Conservation (phyloP, 2,797 vertebrate species). For the Dermochelys coriacea region DNA sequence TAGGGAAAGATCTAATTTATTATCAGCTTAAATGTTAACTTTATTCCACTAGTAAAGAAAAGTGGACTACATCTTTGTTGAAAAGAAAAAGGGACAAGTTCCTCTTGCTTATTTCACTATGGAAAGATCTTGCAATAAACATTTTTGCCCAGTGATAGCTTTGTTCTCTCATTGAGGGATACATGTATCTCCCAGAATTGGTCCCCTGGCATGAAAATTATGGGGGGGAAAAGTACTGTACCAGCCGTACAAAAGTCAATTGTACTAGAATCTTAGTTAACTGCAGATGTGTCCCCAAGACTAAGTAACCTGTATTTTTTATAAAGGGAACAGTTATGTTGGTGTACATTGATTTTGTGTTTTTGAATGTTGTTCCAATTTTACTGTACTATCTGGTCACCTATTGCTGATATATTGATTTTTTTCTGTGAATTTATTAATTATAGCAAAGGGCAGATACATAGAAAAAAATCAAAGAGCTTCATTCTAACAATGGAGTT, state of each 20-base stretch:
- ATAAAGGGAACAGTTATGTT: not conserved
- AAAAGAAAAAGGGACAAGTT: not conserved
- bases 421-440: not conserved
- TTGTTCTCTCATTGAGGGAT: not conserved
- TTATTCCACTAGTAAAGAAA: not conserved
- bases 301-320: not conserved
- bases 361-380: not conserved
- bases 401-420: not conserved
- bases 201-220: not conserved
- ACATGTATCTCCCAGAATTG: rapidly evolving
- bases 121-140: not conserved
- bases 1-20: not conserved
- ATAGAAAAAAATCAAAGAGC: not conserved
- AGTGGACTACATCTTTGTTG: not conserved
- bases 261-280: not conserved
- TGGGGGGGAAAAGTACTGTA: not conserved
- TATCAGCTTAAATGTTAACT: not conserved
- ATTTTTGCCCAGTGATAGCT: not conserved
- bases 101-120: not conserved
- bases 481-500: not conserved
- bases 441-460: not conserved
- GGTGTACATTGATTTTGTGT: not conserved
- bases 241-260: rapidly evolving
- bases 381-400: not conserved
- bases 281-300: not conserved